These are phyloP conservation scores for Corythaixoides concolor DNA, from an alignment of 2,113 vertebrate genomes.

Conservation along the genomic window DNA sequence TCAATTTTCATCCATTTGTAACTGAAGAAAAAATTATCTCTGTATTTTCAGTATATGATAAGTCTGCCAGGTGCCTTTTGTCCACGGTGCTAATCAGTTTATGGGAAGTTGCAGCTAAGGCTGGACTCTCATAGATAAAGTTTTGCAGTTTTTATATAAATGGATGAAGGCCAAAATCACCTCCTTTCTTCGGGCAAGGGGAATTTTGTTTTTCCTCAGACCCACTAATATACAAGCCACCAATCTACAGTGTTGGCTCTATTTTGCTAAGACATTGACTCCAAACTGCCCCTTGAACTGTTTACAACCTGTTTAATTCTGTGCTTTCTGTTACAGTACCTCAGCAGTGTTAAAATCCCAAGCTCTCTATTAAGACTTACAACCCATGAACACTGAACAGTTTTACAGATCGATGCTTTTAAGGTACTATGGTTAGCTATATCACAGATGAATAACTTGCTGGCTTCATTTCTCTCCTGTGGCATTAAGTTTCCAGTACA, in stretches of 20 bases:
- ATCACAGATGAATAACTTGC: background rate
- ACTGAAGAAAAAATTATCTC: constrained; percentile 8
- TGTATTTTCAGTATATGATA: background rate
- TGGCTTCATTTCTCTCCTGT: background rate
- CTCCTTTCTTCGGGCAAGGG: background rate
- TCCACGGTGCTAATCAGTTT: constrained; percentile 8
- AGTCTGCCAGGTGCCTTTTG: constrained; percentile 39
- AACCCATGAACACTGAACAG: background rate
- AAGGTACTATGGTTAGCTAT: background rate
- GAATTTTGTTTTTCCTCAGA: background rate
- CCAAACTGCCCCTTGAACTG: background rate
- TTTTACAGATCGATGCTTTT: background rate
- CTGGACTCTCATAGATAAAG: background rate
- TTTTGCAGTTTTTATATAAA: background rate
- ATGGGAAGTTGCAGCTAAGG: background rate
- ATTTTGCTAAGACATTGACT: background rate
- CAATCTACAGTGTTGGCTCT: background rate
- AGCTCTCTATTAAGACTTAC: background rate
- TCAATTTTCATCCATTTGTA: constrained; percentile 49
- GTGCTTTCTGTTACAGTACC: background rate
- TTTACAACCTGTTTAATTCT: background rate
- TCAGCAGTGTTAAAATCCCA: background rate
- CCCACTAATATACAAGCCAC: background rate
- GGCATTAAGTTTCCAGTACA: background rate
- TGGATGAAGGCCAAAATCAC: background rate